Conservation (phyloP, 2,113 vertebrate genomes). For the Crotophaga sulcirostris region DNA sequence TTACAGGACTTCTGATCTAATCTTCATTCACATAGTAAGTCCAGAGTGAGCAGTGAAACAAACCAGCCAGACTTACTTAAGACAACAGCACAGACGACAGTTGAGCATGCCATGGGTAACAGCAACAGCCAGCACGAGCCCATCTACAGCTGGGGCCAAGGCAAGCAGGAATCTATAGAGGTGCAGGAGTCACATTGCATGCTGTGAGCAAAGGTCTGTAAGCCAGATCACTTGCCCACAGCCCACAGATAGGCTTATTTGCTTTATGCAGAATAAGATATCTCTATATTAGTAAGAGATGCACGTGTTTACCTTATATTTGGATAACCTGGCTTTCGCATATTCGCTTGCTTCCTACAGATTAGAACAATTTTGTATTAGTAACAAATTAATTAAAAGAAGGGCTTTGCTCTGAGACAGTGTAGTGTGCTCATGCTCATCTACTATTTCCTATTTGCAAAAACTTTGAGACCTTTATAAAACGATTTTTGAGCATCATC, state of each 20-base stretch:
- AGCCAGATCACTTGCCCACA: background rate
- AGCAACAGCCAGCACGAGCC: background rate
- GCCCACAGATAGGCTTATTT: background rate
- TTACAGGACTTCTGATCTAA: background rate
- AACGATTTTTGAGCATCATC: background rate
- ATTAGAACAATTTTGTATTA: background rate
- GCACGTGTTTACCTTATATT: background rate
- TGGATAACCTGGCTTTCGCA: background rate
- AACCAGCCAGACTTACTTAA: slow-evolving; percentile 2
- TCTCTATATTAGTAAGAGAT: background rate
- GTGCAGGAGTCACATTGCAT: background rate
- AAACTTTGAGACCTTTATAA: background rate
- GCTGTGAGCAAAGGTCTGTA: background rate
- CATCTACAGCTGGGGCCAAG: accelerated
- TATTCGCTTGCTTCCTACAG: background rate
- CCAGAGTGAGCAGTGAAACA: background rate
- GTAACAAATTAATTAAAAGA: background rate
- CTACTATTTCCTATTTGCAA: background rate
- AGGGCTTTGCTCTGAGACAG: background rate
- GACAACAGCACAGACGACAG: background rate
- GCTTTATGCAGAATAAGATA: background rate
- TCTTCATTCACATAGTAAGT: background rate
- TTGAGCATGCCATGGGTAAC: background rate
- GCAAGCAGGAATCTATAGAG: background rate
- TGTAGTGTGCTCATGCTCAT: background rate